A percentile compares a stretch with the other conserved stretches of the same genome.
Conservation (phyloP, 2,113 vertebrate genomes). For the Pungitius pungitius region DNA sequence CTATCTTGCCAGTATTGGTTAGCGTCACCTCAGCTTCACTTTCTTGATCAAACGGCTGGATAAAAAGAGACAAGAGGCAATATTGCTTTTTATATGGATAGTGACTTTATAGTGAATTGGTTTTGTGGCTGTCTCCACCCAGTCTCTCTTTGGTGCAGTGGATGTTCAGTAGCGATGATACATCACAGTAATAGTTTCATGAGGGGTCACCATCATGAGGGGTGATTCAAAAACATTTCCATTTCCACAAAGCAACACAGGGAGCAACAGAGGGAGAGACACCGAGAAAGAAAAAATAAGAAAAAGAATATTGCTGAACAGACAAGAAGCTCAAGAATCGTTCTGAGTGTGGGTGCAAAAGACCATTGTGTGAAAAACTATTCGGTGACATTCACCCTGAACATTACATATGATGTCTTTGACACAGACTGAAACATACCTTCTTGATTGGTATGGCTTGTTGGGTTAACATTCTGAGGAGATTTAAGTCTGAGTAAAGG, state of each 20-base stretch:
- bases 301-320: conserved; percentile 46
- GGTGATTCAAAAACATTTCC: too few species aligned
- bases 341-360: conserved; percentile 42
- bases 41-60: conserved; percentile 83
- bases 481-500: neutral
- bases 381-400: conserved; percentile 27
- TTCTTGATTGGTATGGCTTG: neutral
- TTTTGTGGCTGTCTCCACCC: conserved; percentile 4
- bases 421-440: too few species aligned
- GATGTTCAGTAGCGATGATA: neutral
- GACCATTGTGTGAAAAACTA: conserved; percentile 43
- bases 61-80: neutral
- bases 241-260: conserved; percentile 10
- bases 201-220: neutral
- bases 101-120: neutral
- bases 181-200: neutral
- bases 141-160: neutral
- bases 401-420: neutral
- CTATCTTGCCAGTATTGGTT: conserved; percentile 82
- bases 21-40: conserved; percentile 76
- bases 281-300: neutral
- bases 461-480: neutral
- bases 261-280: neutral
- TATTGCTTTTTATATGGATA: neutral
- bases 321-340: conserved; percentile 54